Percentiles rank a stretch among this genome's conserved stretches.
Evolutionary conservation across 2,113 vertebrate species (phyloP).

Genomic region (Platycercus adscitus): DNA sequence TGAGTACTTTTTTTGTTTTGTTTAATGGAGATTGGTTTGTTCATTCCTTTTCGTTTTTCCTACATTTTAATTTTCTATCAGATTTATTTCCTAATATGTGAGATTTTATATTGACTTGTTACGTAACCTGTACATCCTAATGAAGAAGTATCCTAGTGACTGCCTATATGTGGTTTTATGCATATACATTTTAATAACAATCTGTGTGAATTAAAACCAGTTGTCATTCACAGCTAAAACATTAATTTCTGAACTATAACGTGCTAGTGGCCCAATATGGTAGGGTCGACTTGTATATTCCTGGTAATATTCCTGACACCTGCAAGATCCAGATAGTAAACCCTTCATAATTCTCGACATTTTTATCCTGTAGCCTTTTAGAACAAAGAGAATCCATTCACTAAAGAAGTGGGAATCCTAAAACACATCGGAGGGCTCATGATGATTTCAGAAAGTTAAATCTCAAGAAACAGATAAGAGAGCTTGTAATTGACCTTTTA

Average conservation of each 20-base stretch:
- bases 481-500: neutral
- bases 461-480: neutral
- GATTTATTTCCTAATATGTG: neutral
- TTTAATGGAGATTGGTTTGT: slow-evolving; percentile 26
- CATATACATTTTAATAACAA: neutral
- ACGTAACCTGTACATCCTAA: neutral
- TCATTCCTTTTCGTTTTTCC: slow-evolving; percentile 11
- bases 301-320: neutral
- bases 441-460: neutral
- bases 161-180: neutral
- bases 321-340: neutral
- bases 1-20: slow-evolving; percentile 78
- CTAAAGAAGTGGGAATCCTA: neutral
- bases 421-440: neutral
- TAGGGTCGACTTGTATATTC: neutral
- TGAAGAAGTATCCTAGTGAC: neutral
- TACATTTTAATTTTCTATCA: slow-evolving; percentile 10
- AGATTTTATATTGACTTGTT: slow-evolving; percentile 17
- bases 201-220: neutral
- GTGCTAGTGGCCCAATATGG: neutral
- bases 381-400: neutral
- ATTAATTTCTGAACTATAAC: neutral
- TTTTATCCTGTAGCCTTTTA: neutral
- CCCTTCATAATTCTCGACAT: neutral
- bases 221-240: neutral